These are phyloP conservation scores for Tragopan temminckii DNA, from an alignment of 2,797 vertebrate genomes.

Conservation along the genomic window DNA sequence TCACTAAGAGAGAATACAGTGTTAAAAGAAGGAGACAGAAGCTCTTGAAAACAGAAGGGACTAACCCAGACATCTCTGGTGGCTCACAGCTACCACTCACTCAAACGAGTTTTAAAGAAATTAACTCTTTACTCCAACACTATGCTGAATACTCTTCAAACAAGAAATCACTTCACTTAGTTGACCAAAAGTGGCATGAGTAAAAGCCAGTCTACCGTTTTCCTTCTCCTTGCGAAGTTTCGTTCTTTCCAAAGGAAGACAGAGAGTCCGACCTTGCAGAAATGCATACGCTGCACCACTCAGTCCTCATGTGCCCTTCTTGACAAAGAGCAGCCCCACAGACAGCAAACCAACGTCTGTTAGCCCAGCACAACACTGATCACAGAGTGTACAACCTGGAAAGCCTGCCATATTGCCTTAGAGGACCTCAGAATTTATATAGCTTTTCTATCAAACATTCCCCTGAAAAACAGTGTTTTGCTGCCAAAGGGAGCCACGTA, in stretches of 20 bases:
- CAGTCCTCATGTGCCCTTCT: not conserved
- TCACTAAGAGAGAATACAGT: not conserved
- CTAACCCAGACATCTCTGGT: not conserved
- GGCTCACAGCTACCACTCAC: not conserved
- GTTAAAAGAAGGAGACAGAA: not conserved
- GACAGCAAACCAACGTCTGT: not conserved
- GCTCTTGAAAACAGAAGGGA: not conserved
- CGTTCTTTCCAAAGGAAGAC: not conserved
- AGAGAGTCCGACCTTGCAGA: not conserved
- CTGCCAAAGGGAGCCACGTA: accelerated
- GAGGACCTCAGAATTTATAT: not conserved
- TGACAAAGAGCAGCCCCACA: not conserved
- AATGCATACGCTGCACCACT: accelerated
- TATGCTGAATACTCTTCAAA: not conserved
- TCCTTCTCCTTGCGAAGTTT: not conserved
- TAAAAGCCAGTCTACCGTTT: not conserved
- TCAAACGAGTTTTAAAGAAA: not conserved
- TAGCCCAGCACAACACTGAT: not conserved
- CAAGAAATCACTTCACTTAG: not conserved
- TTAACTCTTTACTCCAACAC: not conserved
- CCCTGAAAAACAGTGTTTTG: not conserved
- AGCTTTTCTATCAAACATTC: not conserved
- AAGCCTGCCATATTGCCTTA: not conserved
- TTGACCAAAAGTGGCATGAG: not conserved
- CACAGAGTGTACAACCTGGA: not conserved